A percentile compares a stretch with the other conserved stretches of the same genome.
phyloP scores from a whole-genome alignment of 2,797 vertebrate species.

The Spizella passerina region DNA sequence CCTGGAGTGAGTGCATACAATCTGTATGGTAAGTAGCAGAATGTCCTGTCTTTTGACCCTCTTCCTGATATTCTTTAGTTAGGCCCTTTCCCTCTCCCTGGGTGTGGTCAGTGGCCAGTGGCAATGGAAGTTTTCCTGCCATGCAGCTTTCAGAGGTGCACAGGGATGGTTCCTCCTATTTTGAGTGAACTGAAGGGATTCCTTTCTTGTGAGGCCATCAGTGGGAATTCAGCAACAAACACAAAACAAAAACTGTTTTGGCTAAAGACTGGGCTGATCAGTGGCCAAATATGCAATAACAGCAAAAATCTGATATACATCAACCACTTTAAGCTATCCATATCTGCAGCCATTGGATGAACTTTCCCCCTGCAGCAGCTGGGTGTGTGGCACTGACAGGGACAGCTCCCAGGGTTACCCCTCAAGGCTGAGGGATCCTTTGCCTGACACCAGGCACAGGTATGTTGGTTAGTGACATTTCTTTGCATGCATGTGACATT shows the following conservation, averaged over 20 bases:
- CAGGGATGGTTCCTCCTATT: not conserved
- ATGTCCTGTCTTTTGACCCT: not conserved
- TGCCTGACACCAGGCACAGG: not conserved
- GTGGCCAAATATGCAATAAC: not conserved
- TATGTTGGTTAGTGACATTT: not conserved
- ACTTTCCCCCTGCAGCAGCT: not conserved
- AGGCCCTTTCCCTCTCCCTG: not conserved
- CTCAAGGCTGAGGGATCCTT: not conserved
- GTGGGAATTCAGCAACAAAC: not conserved
- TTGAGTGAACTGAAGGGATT: not conserved
- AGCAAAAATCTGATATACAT: not conserved
- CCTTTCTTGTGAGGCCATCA: accelerated
- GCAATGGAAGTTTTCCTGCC: not conserved
- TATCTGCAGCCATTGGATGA: not conserved
- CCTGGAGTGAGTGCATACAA: not conserved
- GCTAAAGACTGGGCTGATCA: not conserved
- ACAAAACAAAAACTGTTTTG: not conserved
- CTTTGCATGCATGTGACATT: not conserved
- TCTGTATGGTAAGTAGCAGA: not conserved
- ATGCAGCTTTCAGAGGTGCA: accelerated
- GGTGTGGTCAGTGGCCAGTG: not conserved
- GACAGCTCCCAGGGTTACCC: not conserved
- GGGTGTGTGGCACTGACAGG: not conserved
- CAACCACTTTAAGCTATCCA: not conserved
- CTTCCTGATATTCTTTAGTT: not conserved